Base-by-base conservation (phyloP, 2,888 invertebrate genomes). In the Notodonta ziczac region DNA sequence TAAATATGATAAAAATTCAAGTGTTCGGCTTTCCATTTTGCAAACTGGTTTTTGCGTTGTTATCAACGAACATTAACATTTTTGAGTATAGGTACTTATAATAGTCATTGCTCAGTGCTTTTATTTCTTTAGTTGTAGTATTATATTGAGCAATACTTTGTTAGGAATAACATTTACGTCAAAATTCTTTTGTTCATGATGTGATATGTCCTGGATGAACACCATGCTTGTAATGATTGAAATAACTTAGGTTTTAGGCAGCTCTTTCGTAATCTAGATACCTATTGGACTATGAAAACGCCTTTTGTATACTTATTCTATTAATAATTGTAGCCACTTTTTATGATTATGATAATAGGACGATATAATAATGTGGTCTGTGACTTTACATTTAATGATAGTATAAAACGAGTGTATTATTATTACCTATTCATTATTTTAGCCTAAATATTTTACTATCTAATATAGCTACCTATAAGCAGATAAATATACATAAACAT, bases 31-130 rank as follows among this genome's bases (percentile, higher is more conserved):
- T 73, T 58, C 54, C 58, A 60, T 68, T 67, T 67, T 62, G 59
- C 61, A 72, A 83, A 84, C 84, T 76, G 81, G 82, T 85, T 85
- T 82, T 83, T 75, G 71, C 81, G 77, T 85, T 85, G 82, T 85
- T 86, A 83, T 78, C 80, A 70, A 70, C 72, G 66, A 67, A 62
- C 64, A 73, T 61, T 66, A 72, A 58, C 40, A 55, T 55, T 55
- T 52, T 54, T 40, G 14, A 24, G 42, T 16, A 40, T 59, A 46
- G 13, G 13, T 46, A 46, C n/a, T n/a, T 46, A 42, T 12, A 4
- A 10, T 42, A 46, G 46, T 5, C 46, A 46, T 46, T 10, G n/a
- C n/a, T 46, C 3, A 46, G 4, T 7, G 7, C n/a, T 46, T 7
- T 13, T 46, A 46, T 46, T 46, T n/a, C 46, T 46, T 13, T 2